Base-by-base conservation (phyloP, 2,888 invertebrate genomes). In the Malacosoma neustria region DNA sequence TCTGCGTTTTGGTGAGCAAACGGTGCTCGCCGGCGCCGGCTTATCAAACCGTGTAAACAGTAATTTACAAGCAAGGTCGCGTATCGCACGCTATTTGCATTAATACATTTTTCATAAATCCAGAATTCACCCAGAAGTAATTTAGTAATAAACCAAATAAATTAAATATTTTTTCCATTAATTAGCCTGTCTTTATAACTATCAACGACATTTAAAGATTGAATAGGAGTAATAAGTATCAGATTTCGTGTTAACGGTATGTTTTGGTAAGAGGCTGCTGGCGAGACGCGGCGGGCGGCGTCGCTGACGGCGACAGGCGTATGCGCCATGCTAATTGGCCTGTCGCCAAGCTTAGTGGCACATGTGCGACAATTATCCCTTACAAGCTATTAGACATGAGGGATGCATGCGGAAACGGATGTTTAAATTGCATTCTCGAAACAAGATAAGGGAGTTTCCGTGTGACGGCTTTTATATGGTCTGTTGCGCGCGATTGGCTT, bases 361-460 rank as follows among this genome's bases (percentile, higher is more conserved):
- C 84, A 84, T 82, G 82, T 85, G 82, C 70, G 49, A 77, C 82
- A 82, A 85, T 82, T 82, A 84, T 80, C 72, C 80, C 75, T 68
- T 76, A 79, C 75, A 67, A 72, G 68, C 80, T 82, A 84, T 84
- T 82, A 82, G 57, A 61, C 58, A 54, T 56, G 53, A 59, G 60
- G 62, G 67, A 67, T 79, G 72, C 67, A 72, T 80, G 71, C 82
- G 84, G 84, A 85, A 85, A 79, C 84, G 85, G 84, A 85, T 84
- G 82, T 84, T 81, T 77, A 73, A 84, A 82, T 81, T 74, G 80
- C 79, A 73, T 75, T 74, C 75, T 56, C 61, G 49, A 54, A 63
- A 60, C 54, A 50, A 75, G 84, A 84, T 84, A 84, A 79, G 72
- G 61, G 62, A 60, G 59, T 61, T 65, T 63, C 68, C 67, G 62